phyloP scores from a whole-genome alignment of 1,140 invertebrate genomes.

The Trichoplusia ni region DNA sequence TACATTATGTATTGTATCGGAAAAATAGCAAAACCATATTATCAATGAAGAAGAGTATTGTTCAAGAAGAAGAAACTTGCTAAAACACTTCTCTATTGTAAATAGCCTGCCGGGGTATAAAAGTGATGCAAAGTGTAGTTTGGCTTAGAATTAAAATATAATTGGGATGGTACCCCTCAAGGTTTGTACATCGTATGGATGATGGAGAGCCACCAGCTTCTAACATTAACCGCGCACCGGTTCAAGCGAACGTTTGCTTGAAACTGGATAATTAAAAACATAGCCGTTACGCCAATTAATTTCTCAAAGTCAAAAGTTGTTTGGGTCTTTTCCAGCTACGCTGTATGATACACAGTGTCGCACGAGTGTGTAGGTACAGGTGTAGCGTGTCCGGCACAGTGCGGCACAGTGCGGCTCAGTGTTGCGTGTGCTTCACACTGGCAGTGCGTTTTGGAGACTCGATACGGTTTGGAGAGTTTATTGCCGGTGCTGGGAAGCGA shows the following conservation, averaged over 20 bases:
- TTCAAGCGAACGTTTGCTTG: constrained; percentile 47
- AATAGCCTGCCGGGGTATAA: no score
- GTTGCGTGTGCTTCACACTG: background rate
- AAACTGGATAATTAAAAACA: constrained; percentile 65
- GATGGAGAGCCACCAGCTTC: constrained; percentile 26
- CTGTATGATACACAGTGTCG: constrained; percentile 11
- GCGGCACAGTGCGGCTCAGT: constrained; percentile 1
- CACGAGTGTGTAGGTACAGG: background rate
- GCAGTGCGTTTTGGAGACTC: constrained; percentile 47
- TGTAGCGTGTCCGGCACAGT: background rate
- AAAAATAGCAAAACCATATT: no score
- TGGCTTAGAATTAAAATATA: no score
- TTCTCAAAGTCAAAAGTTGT: constrained; percentile 71
- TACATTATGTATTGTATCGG: no score
- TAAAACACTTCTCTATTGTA: no score
- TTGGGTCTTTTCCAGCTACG: constrained; percentile 41
- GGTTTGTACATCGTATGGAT: no score
- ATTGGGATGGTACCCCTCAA: no score
- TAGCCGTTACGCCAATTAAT: constrained; percentile 74
- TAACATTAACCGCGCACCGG: constrained; percentile 36
- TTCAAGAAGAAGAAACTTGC: background rate
- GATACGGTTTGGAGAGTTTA: constrained; percentile 64
- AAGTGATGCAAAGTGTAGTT: no score
- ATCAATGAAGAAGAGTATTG: background rate
- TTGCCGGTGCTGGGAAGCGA: constrained; percentile 49